Evolutionary conservation across 2,888 invertebrate genomes (phyloP), one percentile per base, ranked within the genome.

Genomic region (Platycheirus albimanus): DNA sequence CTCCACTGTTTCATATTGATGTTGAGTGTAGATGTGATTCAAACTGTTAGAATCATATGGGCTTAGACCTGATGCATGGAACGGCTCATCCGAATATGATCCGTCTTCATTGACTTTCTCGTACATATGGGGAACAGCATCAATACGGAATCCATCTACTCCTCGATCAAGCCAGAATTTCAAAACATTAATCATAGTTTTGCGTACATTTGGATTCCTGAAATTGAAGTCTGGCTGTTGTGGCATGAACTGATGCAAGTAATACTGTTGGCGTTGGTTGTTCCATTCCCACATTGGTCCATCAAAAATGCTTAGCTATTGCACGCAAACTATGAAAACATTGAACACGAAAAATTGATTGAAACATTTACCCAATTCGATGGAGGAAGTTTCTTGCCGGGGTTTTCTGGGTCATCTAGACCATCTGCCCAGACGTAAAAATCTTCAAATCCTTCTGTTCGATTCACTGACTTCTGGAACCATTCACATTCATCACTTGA

Each of bases 191-290:
- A 94, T 93, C 90, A 96, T 93, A 88, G 94, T 93, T 56, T 93
- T 91, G 2, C 93, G 91, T 5, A 97, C 93, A 43, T 92, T 91
- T 0, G 94, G 93, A 89, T 95, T 95, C 52, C 94, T 91, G 84
- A 93, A 95, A 90, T 98, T 97, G 0, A 97, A 91, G 89, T 97
- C 97, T 0, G 97, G 96, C 88, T 97, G 95, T 41, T 93, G 91
- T 3, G 87, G 85, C 6, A 93, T 92, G 64, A 90, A 90, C 86
- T 94, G 94, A 86, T 95, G 95, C 5, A 94, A 91, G 87, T 95
- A 96, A 88, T 91, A 96, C 87, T 95, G 94, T 61, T 92, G 89
- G 1, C 95, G 91, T 1, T 88, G 86, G 0, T 92, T 91, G 81
- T 92, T 93, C 93, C 93, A 95, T 77, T 93, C 91, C 96, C 96